Evolutionary conservation across 2,797 vertebrate genomes (phyloP), one percentile per base, ranked within the genome.

Genomic region (Triplophysa yarkandensis): DNA sequence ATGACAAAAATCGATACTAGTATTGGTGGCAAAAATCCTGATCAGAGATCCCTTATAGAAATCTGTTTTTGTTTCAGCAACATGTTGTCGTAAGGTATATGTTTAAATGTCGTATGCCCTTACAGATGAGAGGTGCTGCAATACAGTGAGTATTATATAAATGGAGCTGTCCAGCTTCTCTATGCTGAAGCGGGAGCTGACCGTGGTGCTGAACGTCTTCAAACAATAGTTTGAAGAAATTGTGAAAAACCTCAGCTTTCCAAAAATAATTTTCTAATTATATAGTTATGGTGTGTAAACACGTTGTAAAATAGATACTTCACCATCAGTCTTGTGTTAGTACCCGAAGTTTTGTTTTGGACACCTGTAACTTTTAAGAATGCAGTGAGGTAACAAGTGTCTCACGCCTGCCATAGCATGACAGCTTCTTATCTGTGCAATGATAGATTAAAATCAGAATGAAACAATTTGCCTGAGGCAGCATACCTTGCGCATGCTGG

Each of bases 391-490:
- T 23, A 52, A 54, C 25, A 54, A 27, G 30, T 52, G 23, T 63
- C 21, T 62, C 23, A 58, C 4, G 9, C 55, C n/a, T 58, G 17
- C 17, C 55, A 58, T 58, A 34, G 55, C 28, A 58, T 58, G 55
- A 32, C 28, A 58, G 30, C 28, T 8, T n/a, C n/a, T 58, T 58
- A 34, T 32, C 28, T 32, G 44, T 57, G 73, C 41, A 62, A 30
- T 54, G 32, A 79, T 66, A 71, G 64, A 76, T 79, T 76, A 71
- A 76, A 67, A 75, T 64, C 71, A 84, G 71, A 89, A 85, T 74
- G 74, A 74, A 89, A 84, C 78, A 83, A 80, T 85, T 87, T 83
- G 86, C 85, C 86, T 77, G 21, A 4, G 84, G 86, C 80, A 55
- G 72, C 57, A 76, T 80, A 75, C 80, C 75, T 79, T 0, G 57